Base-by-base conservation (phyloP, 2,113 vertebrate genomes). In the Mirza zaza region DNA sequence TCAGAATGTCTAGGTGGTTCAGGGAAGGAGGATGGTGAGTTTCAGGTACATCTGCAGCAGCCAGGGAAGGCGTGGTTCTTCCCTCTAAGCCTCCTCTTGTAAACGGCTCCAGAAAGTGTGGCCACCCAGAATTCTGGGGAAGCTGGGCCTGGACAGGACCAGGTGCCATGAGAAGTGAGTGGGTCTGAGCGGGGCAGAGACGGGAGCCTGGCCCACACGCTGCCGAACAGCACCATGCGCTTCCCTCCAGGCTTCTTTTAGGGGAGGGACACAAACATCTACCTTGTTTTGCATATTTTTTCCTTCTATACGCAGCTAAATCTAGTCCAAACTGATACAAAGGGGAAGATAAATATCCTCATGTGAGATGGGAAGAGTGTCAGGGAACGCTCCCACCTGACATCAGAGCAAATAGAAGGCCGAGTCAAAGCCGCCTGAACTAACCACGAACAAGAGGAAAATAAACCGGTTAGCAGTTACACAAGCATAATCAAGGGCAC, bases 391-490 rank as follows among this genome's bases (percentile, higher is more conserved):
- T 17, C 42, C 32, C 32, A 10, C 6, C 25, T 15, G 20, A 39
- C 45, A 8, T 39, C 65, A 55, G 32, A 83, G 27, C 34, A 20
- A 61, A 29, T 4, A 36, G 81, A 84, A 29, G 25, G 65, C 65
- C 34, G 6, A 11, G 65, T 48, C 76, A 55, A 34, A 39, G 65
- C 34, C 29, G n/a, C 42, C 61, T n/a, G 21, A 34, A 12, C 32
- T 10, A 67, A 23, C 21, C 23, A 2, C 21, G n/a, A 55, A 36
- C 23, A n/a, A 6, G 13, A 34, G 17, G 42, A 25, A 36, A 85
- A n/a, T 15, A 11, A 36, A 2, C 42, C n/a, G 6, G 42, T 14
- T 8, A 42, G 63, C 2, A 10, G 21, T 20, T 15, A 12, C 0
- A 1, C 32, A 25, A 12, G 20, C 86, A 18, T 1, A 52, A 34